Percentiles rank a stretch among this genome's conserved stretches.
Evolutionary conservation across 2,888 invertebrate genomes (phyloP).

Genomic region (Caradrina kadenii): DNA sequence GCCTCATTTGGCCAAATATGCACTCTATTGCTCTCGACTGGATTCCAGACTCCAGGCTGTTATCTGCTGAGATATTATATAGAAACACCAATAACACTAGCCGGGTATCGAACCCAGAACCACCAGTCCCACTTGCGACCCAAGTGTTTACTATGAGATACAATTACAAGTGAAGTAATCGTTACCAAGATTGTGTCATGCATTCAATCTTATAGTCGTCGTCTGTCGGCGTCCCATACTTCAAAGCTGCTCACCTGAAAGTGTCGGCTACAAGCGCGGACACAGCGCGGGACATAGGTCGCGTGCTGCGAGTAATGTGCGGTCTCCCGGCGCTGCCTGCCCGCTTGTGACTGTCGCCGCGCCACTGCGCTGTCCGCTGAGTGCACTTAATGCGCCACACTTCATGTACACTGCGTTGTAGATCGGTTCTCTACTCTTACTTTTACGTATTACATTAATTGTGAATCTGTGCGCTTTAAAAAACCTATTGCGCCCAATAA

Average conservation of each 20-base stretch:
- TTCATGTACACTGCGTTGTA: constrained; percentile 12
- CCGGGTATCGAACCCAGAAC: too few species aligned
- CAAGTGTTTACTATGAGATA: too few species aligned
- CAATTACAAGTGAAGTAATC: too few species aligned
- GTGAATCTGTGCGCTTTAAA: too few species aligned
- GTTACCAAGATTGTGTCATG: neutral
- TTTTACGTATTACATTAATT: too few species aligned
- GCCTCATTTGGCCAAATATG: too few species aligned
- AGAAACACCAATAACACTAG: too few species aligned
- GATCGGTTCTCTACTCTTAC: constrained; percentile 3
- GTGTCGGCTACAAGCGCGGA: neutral
- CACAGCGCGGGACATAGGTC: constrained; percentile 2
- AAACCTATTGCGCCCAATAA: too few species aligned
- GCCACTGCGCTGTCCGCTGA: constrained; percentile 28
- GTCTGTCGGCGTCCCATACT: neutral
- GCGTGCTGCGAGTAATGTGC: constrained; percentile 14
- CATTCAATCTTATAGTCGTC: neutral
- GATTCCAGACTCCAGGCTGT: too few species aligned
- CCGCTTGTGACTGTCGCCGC: neutral
- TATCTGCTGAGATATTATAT: too few species aligned
- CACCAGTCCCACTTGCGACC: too few species aligned
- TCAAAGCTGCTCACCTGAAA: neutral
- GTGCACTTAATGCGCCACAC: constrained; percentile 31
- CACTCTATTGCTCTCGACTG: too few species aligned
- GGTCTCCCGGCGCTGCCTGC: constrained; percentile 22